Percentiles rank a stretch among this genome's conserved stretches.
Conservation (phyloP, 2,113 vertebrate genomes). For the Rhabdornis inornatus region DNA sequence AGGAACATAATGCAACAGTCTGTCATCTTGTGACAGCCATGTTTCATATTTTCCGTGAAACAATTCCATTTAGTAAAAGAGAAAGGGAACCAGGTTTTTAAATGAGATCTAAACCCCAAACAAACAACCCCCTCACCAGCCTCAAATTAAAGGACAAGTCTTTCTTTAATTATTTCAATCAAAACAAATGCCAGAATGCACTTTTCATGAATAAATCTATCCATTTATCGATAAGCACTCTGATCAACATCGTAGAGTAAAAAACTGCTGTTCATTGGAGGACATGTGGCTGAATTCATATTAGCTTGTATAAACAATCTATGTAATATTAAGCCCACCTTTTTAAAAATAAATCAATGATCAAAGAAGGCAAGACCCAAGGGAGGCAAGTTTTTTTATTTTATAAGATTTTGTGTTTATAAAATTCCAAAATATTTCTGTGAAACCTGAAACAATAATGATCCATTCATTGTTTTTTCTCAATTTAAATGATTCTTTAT, state of each 20-base stretch:
- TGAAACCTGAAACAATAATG: neutral
- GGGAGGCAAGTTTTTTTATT: neutral
- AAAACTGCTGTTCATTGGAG: neutral
- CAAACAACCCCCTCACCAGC: neutral
- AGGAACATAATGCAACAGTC: neutral
- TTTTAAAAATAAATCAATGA: neutral
- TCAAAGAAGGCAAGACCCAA: neutral
- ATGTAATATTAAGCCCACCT: neutral
- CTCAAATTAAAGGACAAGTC: neutral
- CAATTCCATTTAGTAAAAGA: neutral
- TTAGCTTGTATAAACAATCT: slow-evolving; percentile 39
- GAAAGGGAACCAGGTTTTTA: neutral
- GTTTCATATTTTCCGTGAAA: neutral
- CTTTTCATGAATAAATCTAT: slow-evolving; percentile 46
- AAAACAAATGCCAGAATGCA: slow-evolving; percentile 34
- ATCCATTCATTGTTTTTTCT: neutral
- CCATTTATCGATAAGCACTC: slow-evolving; percentile 35
- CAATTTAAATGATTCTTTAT: neutral
- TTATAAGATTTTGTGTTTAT: neutral
- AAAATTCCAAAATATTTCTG: neutral
- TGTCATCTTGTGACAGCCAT: neutral
- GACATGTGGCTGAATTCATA: slow-evolving; percentile 33
- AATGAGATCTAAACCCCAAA: neutral
- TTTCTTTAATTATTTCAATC: slow-evolving; percentile 33
- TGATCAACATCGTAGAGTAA: neutral